A percentile compares a stretch with the other conserved stretches of the same genome.
Evolutionary conservation across 2,888 invertebrate genomes (phyloP).

Genomic region (Leptodirus hochenwartii): DNA sequence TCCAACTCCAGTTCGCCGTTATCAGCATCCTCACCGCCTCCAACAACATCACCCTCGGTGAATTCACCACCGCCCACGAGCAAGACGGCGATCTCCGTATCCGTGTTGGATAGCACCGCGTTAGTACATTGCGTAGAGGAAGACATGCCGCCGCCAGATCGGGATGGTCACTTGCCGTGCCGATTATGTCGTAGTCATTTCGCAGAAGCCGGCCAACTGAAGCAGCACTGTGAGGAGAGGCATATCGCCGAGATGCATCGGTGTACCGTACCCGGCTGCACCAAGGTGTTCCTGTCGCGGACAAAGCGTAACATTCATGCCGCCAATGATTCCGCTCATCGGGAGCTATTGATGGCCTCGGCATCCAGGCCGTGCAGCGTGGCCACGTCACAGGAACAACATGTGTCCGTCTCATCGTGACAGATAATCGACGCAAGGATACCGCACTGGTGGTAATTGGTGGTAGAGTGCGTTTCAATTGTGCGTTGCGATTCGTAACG

Average conservation of each 20-base stretch:
- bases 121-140: constrained; percentile 46
- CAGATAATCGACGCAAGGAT: constrained; percentile 24
- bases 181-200: constrained; percentile 48
- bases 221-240: constrained; percentile 52
- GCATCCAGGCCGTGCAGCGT: too few relatives aligned
- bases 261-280: constrained; percentile 61
- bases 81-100: too few relatives aligned
- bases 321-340: constrained; percentile 41
- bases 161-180: constrained; percentile 48
- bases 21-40: constrained; percentile 30
- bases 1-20: constrained; percentile 35
- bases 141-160: constrained; percentile 44
- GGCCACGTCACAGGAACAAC: too few relatives aligned
- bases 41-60: constrained; percentile 20
- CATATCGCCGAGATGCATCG: constrained; percentile 52
- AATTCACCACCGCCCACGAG: constrained; percentile 15
- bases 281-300: constrained; percentile 58
- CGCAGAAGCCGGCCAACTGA: constrained; percentile 40
- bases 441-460: constrained; percentile 28
- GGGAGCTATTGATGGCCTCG: constrained; percentile 9
- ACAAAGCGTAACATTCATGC: constrained; percentile 62
- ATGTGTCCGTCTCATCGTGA: constrained; percentile 27
- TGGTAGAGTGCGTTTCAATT: too few relatives aligned
- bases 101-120: constrained; percentile 15
- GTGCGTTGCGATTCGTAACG: too few relatives aligned